Evolutionary conservation across 2,113 vertebrate genomes (phyloP).

Genomic region (Oceanites oceanicus): DNA sequence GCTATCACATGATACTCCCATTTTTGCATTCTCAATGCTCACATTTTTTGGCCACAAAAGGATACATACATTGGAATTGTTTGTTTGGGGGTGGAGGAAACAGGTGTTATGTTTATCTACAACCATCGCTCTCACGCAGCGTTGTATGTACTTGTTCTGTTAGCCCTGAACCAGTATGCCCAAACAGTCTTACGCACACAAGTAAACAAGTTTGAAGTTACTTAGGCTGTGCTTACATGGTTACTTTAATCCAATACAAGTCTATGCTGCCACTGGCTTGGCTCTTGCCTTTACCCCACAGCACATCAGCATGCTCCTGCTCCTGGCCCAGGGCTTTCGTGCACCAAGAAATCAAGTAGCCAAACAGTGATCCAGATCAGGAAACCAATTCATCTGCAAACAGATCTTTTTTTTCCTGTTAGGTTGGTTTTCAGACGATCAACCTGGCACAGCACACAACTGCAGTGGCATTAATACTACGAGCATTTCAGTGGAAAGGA

Average conservation of each 20-base stretch:
- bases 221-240: not conserved
- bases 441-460: not conserved
- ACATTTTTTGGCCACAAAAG: not conserved
- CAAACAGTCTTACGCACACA: not conserved
- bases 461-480: not conserved
- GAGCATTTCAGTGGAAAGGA: not conserved
- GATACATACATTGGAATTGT: not conserved
- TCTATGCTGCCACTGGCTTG: not conserved
- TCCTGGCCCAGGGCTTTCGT: not conserved
- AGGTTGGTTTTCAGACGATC: not conserved
- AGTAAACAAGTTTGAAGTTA: not conserved
- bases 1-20: not conserved
- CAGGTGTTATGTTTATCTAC: not conserved
- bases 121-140: not conserved
- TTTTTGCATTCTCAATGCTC: not conserved
- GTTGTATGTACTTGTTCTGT: not conserved
- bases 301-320: not conserved
- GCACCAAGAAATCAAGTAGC: not conserved
- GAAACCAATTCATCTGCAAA: not conserved
- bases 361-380: not conserved
- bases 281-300: not conserved
- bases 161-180: not conserved
- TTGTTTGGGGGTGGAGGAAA: not conserved
- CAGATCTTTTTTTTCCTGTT: not conserved
- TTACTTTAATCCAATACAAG: not conserved